phyloP scores from a whole-genome alignment of 2,797 vertebrate species.

The Macropus fuliginosus region DNA sequence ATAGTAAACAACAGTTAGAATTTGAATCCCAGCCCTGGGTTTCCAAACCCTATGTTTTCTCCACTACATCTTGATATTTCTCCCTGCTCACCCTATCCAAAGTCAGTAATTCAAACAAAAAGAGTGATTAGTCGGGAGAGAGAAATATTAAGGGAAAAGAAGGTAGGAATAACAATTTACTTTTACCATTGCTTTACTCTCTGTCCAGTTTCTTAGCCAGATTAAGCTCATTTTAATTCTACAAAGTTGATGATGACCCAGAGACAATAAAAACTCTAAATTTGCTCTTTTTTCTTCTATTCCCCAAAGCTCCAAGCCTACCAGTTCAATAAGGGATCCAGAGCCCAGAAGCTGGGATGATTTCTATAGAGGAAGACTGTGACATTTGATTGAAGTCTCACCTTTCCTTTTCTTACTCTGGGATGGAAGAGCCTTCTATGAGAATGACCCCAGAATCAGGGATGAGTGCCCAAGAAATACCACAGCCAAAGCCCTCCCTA shows the following conservation, averaged over 20 bases:
- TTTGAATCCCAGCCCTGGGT: not conserved
- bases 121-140: not conserved
- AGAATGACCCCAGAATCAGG: not conserved
- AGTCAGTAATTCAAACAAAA: not conserved
- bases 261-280: not conserved
- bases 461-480: not conserved
- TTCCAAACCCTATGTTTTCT: not conserved
- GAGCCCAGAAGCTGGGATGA: not conserved
- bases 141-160: not conserved
- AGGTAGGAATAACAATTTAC: constrained; percentile 12
- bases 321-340: not conserved
- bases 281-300: not conserved
- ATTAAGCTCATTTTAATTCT: constrained; percentile 48
- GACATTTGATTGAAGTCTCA: not conserved
- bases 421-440: not conserved
- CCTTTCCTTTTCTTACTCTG: not conserved
- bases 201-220: not conserved
- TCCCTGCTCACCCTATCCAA: not conserved
- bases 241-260: not conserved
- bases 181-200: not conserved
- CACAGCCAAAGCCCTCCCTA: not conserved
- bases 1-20: not conserved
- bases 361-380: not conserved
- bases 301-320: not conserved
- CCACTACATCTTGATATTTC: not conserved